Base-by-base conservation (phyloP, 2,113 vertebrate genomes). In the Upupa epops region DNA sequence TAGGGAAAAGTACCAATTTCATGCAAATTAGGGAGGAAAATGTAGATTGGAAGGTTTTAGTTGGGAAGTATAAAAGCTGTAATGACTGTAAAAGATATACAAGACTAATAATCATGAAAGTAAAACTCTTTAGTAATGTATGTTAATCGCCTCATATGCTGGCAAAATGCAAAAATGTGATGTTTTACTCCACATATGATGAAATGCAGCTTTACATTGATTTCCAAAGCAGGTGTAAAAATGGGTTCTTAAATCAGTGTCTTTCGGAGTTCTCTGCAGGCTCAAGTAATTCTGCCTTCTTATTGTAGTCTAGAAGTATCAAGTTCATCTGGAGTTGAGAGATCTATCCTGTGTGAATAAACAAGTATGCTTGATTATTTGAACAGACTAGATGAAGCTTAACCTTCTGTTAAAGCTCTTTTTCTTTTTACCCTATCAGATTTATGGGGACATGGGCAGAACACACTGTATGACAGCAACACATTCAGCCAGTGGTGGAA, bases 101-200 rank as follows among this genome's bases (percentile, higher is more conserved):
- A 89, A 88, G 68, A 15, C 40, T 88, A 95, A 93, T 89, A 94
- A 95, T 95, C 32, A 77, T 86, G 82, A 91, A 91, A 94, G 36
- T 26, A 93, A 75, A 32, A 40, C 26, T 92, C 25, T 70, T 92
- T 82, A 65, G 59, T 86, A 45, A 51, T 58, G 31, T 81, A 65
- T 82, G 71, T 94, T 94, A 95, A 86, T 92, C 0, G 0, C 16
- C 64, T 86, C 45, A 21, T 86, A 86, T 86, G 78, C 83, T 95
- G 90, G 66, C 52, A 95, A 88, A 83, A 73, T 65, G 55, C 40
- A 89, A 66, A 88, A 90, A 83, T 4, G 1, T 49, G 45, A 74
- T 82, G 56, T 68, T 94, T 94, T 76, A 84, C 64, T 70, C 59
- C 31, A 74, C 55, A 20, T 60, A 89, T 61, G 73, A 88, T 83